These are phyloP conservation scores for Danio kyathit DNA, from an alignment of 2,797 vertebrate genomes.

Conservation along the genomic window DNA sequence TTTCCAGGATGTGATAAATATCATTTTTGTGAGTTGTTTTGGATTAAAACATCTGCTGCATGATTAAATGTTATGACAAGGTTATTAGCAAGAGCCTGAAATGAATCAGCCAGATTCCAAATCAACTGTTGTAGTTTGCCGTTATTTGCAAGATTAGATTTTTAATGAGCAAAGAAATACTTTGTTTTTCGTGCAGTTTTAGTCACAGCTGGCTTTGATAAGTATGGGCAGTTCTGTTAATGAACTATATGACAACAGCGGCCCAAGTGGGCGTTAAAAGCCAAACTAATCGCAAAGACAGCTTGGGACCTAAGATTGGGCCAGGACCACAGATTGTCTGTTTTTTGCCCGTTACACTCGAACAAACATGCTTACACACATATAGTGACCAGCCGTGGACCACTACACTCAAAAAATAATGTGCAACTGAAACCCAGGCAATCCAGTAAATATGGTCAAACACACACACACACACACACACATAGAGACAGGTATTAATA, in stretches of 20 bases:
- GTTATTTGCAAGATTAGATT: conserved; percentile 40
- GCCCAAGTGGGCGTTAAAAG: conserved; percentile 36
- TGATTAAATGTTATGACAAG: neutral
- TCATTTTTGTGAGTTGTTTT: neutral
- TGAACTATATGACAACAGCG: conserved; percentile 49
- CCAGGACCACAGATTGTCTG: conserved; percentile 1
- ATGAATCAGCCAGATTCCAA: neutral
- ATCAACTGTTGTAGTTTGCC: neutral
- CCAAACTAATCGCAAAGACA: conserved; percentile 41
- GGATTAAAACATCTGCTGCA: neutral
- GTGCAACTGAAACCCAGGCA: conserved; percentile 23
- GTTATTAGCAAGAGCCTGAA: conserved; percentile 2
- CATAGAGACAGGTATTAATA: conserved; percentile 33
- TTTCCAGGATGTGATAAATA: too few relatives aligned
- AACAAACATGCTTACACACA: conserved; percentile 30
- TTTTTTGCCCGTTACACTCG: neutral
- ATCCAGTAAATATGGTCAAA: conserved; percentile 33
- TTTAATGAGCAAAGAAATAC: conserved; percentile 62
- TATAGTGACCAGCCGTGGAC: neutral
- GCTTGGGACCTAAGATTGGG: conserved; percentile 25
- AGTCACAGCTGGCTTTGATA: conserved; percentile 72
- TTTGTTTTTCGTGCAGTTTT: conserved; percentile 69
- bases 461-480: conserved; percentile 12
- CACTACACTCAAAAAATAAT: conserved; percentile 42
- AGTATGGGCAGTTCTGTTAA: conserved; percentile 68